Percentiles rank a stretch among this genome's conserved stretches.
These are phyloP conservation scores for Fundulus diaphanus DNA, from an alignment of 2,797 vertebrate genomes.

Conservation along the genomic window DNA sequence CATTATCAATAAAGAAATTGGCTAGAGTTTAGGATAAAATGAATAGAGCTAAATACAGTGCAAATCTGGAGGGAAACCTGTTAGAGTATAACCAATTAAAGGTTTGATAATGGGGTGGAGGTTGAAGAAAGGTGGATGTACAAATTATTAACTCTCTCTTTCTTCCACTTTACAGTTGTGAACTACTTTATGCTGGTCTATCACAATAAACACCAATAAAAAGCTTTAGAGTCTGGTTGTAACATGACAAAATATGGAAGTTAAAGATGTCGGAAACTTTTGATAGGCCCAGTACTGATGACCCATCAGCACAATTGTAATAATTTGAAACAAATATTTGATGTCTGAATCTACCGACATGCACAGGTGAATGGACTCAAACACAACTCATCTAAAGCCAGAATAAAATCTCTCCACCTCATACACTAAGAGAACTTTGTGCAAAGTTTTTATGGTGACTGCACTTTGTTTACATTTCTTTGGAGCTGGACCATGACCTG, in stretches of 20 bases:
- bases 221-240: neutral
- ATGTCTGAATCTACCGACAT: slow-evolving; percentile 27
- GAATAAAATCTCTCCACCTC: slow-evolving; percentile 46
- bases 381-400: slow-evolving; percentile 59
- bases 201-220: neutral
- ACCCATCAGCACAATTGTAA: neutral
- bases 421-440: slow-evolving; percentile 50
- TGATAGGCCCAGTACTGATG: neutral
- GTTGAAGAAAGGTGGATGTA: too few species aligned
- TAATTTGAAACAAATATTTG: slow-evolving; percentile 15
- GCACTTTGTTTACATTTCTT: slow-evolving; percentile 81
- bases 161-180: too few species aligned
- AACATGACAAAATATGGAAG: neutral
- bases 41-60: too few species aligned
- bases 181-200: neutral
- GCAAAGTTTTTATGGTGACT: slow-evolving; percentile 71
- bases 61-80: too few species aligned
- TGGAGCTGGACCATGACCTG: slow-evolving; percentile 69
- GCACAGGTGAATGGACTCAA: slow-evolving; percentile 18
- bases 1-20: too few species aligned
- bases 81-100: too few species aligned
- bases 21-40: too few species aligned
- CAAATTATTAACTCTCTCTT: too few species aligned
- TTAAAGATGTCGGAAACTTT: neutral
- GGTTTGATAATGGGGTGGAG: too few species aligned